Conservation (phyloP, 1,140 invertebrate species). For the Agrilus planipennis region DNA sequence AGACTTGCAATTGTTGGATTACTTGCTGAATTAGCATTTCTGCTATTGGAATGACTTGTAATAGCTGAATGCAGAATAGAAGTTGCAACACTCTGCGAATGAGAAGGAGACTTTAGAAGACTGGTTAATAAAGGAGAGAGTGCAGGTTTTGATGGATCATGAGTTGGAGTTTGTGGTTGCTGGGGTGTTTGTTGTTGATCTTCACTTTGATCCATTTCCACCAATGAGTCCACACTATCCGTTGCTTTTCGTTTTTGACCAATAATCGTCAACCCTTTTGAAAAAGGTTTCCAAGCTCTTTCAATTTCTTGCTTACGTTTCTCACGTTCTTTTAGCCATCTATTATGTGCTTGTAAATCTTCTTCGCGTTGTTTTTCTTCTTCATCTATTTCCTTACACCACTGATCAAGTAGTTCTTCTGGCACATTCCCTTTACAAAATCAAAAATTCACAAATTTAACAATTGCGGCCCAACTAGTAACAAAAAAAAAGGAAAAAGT, state of each 20-base stretch:
- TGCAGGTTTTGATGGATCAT: slow-evolving; percentile 25
- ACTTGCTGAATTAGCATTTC: slow-evolving; percentile 12
- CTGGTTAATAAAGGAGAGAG: slow-evolving; percentile 70
- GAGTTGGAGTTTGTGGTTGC: slow-evolving; percentile 10
- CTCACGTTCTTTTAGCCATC: slow-evolving; percentile 60
- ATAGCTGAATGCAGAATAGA: slow-evolving; percentile 37
- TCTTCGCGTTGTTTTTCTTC: slow-evolving; percentile 56
- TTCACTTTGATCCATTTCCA: slow-evolving; percentile 32
- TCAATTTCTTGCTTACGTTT: slow-evolving; percentile 45
- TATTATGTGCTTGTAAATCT: slow-evolving; percentile 46
- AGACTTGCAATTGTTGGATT: slow-evolving; percentile 46
- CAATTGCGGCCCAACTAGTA: no score
- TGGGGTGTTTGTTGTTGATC: slow-evolving; percentile 9
- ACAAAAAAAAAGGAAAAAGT: no score
- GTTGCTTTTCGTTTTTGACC: slow-evolving; percentile 30
- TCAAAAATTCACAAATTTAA: no score
- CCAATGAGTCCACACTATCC: slow-evolving; percentile 23
- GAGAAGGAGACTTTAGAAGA: slow-evolving; percentile 60
- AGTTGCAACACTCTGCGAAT: slow-evolving; percentile 31
- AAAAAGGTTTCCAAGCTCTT: slow-evolving; percentile 38
- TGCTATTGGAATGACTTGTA: slow-evolving; percentile 26
- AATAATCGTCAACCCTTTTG: slow-evolving; percentile 14
- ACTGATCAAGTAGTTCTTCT: slow-evolving; percentile 57
- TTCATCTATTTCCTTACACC: slow-evolving; percentile 61
- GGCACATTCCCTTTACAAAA: slow-evolving; percentile 37